Conservation (phyloP, 2,113 vertebrate species). For the Myotis lucifugus region DNA sequence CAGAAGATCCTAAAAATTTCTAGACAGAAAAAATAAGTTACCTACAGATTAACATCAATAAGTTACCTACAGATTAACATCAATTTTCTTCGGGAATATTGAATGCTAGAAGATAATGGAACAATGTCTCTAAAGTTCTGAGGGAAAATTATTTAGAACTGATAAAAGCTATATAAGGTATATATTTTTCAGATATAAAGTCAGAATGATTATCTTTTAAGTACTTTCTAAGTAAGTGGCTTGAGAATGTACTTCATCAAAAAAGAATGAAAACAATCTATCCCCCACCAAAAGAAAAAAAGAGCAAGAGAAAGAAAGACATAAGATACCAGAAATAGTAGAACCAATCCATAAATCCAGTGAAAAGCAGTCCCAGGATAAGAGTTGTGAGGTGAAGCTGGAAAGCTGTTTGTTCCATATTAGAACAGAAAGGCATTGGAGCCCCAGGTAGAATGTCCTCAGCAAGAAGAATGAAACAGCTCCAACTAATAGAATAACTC, state of each 20-base stretch:
- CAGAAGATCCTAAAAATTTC: constrained; percentile 5
- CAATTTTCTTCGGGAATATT: not conserved
- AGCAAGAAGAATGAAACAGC: not conserved
- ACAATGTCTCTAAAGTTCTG: not conserved
- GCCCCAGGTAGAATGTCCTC: not conserved
- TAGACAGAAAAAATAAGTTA: not conserved
- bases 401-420: not conserved
- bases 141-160: not conserved
- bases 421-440: not conserved
- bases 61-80: not conserved
- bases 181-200: not conserved
- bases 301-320: not conserved
- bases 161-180: not conserved
- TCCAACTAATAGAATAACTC: not conserved
- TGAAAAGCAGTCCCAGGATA: not conserved
- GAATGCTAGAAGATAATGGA: not conserved
- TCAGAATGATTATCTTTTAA: not conserved
- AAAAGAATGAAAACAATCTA: not conserved
- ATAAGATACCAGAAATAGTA: not conserved
- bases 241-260: not conserved
- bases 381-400: not conserved
- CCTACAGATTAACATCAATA: not conserved
- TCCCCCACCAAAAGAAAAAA: not conserved
- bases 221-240: not conserved
- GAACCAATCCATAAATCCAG: not conserved